phyloP scores from a whole-genome alignment of 2,888 invertebrate genomes.

The Eutolmus rufibarbis region DNA sequence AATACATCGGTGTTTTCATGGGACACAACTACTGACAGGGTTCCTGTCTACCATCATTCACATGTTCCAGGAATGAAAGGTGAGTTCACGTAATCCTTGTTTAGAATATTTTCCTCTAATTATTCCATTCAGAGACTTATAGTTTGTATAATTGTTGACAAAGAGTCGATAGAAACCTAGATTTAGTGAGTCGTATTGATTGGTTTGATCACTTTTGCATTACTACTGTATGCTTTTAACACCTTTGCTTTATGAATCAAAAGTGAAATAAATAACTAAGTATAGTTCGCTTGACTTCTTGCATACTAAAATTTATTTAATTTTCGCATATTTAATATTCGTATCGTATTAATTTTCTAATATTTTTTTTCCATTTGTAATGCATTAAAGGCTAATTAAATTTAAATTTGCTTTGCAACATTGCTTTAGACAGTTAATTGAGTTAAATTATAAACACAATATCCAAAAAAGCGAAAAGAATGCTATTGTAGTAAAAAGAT shows the following conservation, averaged over 20 bases:
- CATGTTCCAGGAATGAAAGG: constrained; percentile 60
- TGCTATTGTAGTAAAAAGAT: too few species aligned
- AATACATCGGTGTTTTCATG: constrained; percentile 52
- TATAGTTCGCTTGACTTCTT: neutral
- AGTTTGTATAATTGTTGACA: neutral
- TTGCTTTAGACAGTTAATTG: too few species aligned
- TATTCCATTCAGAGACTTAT: neutral
- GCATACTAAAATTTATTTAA: neutral
- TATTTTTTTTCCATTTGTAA: too few species aligned
- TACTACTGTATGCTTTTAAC: too few species aligned
- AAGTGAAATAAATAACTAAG: neutral
- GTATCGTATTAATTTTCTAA: too few species aligned
- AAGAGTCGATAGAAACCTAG: neutral
- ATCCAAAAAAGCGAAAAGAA: too few species aligned
- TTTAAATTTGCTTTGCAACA: too few species aligned
- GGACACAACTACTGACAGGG: constrained; percentile 51
- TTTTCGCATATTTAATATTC: too few species aligned
- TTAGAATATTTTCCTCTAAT: neutral
- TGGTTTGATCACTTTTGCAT: neutral
- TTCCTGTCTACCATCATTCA: constrained; percentile 57
- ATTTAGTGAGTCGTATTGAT: neutral
- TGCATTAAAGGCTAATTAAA: too few species aligned
- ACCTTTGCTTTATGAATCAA: neutral
- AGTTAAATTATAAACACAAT: too few species aligned
- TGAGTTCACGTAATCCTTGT: constrained; percentile 47